These are phyloP conservation scores for Torymus auratus DNA, from an alignment of 2,888 invertebrate species.

Conservation along the genomic window DNA sequence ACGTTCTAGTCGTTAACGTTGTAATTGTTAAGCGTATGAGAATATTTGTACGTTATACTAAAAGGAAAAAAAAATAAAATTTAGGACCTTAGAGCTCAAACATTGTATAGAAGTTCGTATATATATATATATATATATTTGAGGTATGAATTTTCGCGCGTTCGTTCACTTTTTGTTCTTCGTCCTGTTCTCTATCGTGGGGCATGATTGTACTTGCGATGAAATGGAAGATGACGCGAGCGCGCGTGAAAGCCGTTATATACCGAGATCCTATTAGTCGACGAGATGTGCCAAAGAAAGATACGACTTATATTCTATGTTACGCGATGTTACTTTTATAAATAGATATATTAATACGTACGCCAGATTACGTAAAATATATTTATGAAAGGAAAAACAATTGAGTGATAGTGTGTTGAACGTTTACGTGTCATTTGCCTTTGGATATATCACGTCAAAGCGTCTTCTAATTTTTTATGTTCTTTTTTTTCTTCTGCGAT, in stretches of 20 bases:
- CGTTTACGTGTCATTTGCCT: slow-evolving; percentile 50
- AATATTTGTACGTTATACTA: slow-evolving; percentile 67
- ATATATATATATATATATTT: no score
- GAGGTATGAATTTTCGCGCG: slow-evolving; percentile 51
- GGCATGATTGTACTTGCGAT: slow-evolving; percentile 24
- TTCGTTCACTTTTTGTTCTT: slow-evolving; percentile 50
- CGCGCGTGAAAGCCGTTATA: slow-evolving; percentile 10
- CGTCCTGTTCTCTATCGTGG: slow-evolving; percentile 54
- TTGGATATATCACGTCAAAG: slow-evolving; percentile 9
- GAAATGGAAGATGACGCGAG: background rate
- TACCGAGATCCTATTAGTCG: slow-evolving; percentile 54
- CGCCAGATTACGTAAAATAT: slow-evolving; percentile 34
- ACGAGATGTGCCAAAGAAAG: slow-evolving; percentile 70
- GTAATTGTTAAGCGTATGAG: slow-evolving; percentile 62
- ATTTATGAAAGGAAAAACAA: slow-evolving; percentile 32
- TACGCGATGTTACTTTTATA: slow-evolving; percentile 66
- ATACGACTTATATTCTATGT: slow-evolving; percentile 66
- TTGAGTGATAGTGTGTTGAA: slow-evolving; percentile 45
- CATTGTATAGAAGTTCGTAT: slow-evolving; percentile 61
- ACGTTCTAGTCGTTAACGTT: slow-evolving; percentile 61
- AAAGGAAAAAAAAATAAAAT: slow-evolving; percentile 59
- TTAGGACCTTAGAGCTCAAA: slow-evolving; percentile 48
- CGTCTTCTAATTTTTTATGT: background rate
- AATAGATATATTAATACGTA: slow-evolving; percentile 60
- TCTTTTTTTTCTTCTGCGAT: background rate